phyloP scores from a whole-genome alignment of 2,888 invertebrate species.

The Epistrophe grossulariae region DNA sequence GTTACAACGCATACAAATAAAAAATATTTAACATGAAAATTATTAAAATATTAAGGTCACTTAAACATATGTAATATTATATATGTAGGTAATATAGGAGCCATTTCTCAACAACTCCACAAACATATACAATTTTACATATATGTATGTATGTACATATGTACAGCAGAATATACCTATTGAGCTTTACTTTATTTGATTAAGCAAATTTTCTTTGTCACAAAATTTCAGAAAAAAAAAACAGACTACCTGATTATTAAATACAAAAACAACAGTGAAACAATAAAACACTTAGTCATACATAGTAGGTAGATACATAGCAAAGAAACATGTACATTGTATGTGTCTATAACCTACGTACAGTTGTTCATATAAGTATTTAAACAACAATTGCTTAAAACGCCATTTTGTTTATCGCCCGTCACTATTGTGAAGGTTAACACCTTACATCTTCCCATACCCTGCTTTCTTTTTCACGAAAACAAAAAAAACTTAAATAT shows the following conservation, averaged over 20 bases:
- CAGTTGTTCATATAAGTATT: not conserved
- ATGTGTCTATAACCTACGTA: not conserved
- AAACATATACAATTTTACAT: too few species aligned
- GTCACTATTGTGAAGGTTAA: conserved; percentile 22
- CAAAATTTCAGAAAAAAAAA: not conserved
- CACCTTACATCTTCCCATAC: conserved; percentile 86
- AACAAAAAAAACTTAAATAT: not conserved
- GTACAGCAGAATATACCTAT: too few species aligned
- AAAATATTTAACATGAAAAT: too few species aligned
- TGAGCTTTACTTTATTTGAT: not conserved
- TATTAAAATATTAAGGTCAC: too few species aligned
- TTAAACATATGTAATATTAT: too few species aligned
- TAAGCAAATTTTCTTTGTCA: conserved; percentile 3
- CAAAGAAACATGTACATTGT: not conserved
- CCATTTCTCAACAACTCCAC: too few species aligned
- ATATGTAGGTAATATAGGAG: too few species aligned
- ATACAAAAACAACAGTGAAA: not conserved
- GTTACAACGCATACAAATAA: too few species aligned
- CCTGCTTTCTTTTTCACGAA: not conserved
- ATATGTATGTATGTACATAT: too few species aligned
- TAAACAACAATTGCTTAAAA: conserved; percentile 15
- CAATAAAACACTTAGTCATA: not conserved
- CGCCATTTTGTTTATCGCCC: conserved; percentile 43
- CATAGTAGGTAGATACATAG: not conserved
- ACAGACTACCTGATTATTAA: not conserved